Conservation (phyloP, 2,113 vertebrate species). For the Cyanoramphus novaezelandiae region DNA sequence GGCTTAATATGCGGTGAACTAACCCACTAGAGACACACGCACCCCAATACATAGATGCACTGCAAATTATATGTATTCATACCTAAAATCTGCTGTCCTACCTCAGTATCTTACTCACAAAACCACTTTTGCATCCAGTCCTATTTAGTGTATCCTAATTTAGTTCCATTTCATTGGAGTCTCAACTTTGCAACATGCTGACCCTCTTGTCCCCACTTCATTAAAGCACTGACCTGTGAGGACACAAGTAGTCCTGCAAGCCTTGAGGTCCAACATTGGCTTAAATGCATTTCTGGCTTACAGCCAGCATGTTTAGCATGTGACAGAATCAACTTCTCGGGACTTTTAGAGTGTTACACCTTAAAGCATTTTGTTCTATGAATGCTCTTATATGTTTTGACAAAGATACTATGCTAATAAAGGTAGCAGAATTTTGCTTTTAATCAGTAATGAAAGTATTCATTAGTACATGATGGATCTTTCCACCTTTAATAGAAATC, state of each 20-base stretch:
- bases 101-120: not conserved
- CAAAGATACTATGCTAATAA: not conserved
- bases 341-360: not conserved
- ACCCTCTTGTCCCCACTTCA: not conserved
- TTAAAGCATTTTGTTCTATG: not conserved
- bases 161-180: not conserved
- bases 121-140: not conserved
- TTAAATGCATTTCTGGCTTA: not conserved
- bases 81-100: not conserved
- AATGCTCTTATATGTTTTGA: not conserved
- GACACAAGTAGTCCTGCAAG: not conserved
- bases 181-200: not conserved
- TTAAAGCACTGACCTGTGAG: slow-evolving; percentile 16
- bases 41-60: not conserved
- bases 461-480: not conserved
- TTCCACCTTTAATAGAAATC: not conserved
- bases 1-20: not conserved
- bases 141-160: not conserved
- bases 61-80: not conserved
- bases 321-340: not conserved
- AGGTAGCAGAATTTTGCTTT: not conserved
- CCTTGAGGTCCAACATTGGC: not conserved
- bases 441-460: not conserved
- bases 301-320: not conserved
- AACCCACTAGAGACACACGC: not conserved